A percentile compares a stretch with the other conserved stretches of the same genome.
These are phyloP conservation scores for Julus scandinavius DNA, from an alignment of 2,888 invertebrate genomes.

Conservation along the genomic window DNA sequence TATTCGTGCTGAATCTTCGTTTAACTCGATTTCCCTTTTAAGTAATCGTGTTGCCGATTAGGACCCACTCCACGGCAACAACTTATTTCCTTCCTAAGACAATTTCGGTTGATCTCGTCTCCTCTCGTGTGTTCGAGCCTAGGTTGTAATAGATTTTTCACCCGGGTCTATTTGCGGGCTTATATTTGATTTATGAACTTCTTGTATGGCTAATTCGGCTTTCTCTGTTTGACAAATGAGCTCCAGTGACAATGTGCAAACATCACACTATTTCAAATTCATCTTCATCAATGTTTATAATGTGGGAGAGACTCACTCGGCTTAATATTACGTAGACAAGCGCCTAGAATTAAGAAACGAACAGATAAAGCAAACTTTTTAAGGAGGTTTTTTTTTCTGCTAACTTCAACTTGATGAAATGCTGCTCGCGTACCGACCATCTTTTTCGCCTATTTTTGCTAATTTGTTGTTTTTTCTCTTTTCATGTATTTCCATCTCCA, in stretches of 20 bases:
- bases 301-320: neutral
- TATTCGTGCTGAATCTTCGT: neutral
- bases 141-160: slow-evolving; percentile 36
- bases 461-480: slow-evolving; percentile 24
- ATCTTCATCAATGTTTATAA: slow-evolving; percentile 54
- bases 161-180: slow-evolving; percentile 32
- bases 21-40: slow-evolving; percentile 38
- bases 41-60: slow-evolving; percentile 43
- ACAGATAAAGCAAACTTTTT: slow-evolving; percentile 17
- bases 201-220: slow-evolving; percentile 50
- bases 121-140: neutral
- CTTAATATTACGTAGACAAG: neutral
- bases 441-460: neutral
- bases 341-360: slow-evolving; percentile 36
- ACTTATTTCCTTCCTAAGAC: slow-evolving; percentile 46
- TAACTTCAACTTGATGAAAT: neutral
- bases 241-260: slow-evolving; percentile 54
- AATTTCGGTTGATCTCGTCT: slow-evolving; percentile 43
- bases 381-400: neutral
- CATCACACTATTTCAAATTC: slow-evolving; percentile 52
- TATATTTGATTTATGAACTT: slow-evolving; percentile 41
- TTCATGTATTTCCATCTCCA: slow-evolving; percentile 35
- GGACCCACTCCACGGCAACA: neutral
- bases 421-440: neutral
- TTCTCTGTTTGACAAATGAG: slow-evolving; percentile 54